Evolutionary conservation across 2,797 vertebrate genomes (phyloP).

Genomic region (Scomberomorus guttatus): DNA sequence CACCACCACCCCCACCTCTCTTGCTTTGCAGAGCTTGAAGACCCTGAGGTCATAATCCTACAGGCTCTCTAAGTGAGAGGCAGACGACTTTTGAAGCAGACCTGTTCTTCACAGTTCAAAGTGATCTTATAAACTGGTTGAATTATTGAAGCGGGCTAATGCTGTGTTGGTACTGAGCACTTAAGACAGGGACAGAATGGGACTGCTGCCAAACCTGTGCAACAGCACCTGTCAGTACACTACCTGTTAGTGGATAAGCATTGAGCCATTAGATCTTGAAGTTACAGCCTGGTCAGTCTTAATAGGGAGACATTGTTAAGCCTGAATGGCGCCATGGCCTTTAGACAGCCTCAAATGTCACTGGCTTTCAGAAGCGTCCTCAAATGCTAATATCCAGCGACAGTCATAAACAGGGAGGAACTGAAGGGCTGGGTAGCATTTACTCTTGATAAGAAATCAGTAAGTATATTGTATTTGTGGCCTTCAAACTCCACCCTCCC

Average conservation of each 20-base stretch:
- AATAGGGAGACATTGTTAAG: constrained; percentile 31
- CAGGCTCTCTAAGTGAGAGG: constrained; percentile 5
- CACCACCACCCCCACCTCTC: too few relatives aligned
- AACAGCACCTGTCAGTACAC: not conserved
- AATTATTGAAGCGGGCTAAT: constrained; percentile 30
- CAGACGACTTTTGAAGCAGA: constrained; percentile 8
- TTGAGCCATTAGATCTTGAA: constrained; percentile 15
- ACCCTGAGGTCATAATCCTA: not conserved
- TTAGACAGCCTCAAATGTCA: constrained; percentile 53
- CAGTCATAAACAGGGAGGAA: not conserved
- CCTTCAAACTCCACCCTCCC: not conserved
- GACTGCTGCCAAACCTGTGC: constrained; percentile 1
- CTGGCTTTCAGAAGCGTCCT: constrained; percentile 3
- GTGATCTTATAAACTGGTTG: constrained; percentile 22
- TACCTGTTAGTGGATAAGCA: not conserved
- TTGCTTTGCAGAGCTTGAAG: not conserved
- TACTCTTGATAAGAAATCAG: constrained; percentile 18
- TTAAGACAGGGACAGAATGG: constrained; percentile 15
- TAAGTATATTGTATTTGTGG: constrained; percentile 22
- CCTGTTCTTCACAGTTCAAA: constrained; percentile 11
- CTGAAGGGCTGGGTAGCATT: constrained; percentile 23
- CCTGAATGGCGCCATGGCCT: constrained; percentile 36
- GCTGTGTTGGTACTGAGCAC: constrained; percentile 1
- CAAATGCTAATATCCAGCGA: constrained; percentile 11
- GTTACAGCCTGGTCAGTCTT: constrained; percentile 15